Evolutionary conservation across 2,888 invertebrate species (phyloP).

Genomic region (Vanessa cardui): DNA sequence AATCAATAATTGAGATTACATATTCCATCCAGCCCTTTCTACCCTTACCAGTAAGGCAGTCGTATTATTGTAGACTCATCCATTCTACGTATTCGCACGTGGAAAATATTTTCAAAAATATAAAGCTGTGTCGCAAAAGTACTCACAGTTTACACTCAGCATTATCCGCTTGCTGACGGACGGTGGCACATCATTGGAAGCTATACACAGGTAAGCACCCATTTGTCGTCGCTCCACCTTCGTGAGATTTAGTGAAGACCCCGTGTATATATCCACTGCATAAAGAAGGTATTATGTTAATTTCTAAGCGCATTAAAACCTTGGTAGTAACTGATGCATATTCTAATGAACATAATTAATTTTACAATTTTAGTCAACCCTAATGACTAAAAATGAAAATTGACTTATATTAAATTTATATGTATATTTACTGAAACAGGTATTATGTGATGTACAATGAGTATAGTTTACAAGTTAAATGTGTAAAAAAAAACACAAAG

Average conservation of each 20-base stretch:
- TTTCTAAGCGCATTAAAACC: no score
- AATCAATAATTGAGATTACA: background rate
- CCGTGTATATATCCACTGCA: slow-evolving; percentile 84
- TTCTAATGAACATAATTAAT: no score
- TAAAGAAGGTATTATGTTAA: background rate
- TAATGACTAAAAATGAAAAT: no score
- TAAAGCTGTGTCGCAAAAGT: background rate
- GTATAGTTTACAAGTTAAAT: background rate
- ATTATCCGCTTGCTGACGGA: slow-evolving; percentile 88
- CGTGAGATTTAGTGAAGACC: slow-evolving; percentile 85
- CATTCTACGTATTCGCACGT: no score
- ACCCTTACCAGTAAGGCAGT: no score
- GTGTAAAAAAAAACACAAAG: background rate
- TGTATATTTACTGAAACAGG: background rate
- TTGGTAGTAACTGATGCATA: no score
- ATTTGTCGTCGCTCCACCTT: slow-evolving; percentile 87
- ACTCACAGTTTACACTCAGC: slow-evolving; percentile 90
- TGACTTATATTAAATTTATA: no score
- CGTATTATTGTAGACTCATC: no score
- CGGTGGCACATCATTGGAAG: slow-evolving; percentile 88
- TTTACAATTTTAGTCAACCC: no score
- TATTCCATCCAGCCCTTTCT: background rate
- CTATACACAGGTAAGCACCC: slow-evolving; percentile 90
- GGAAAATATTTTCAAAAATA: no score
- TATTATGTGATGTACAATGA: no score